A percentile compares a stretch with the other conserved stretches of the same genome.
Conservation (phyloP, 2,888 invertebrate species). For the Oasisia sp. region DNA sequence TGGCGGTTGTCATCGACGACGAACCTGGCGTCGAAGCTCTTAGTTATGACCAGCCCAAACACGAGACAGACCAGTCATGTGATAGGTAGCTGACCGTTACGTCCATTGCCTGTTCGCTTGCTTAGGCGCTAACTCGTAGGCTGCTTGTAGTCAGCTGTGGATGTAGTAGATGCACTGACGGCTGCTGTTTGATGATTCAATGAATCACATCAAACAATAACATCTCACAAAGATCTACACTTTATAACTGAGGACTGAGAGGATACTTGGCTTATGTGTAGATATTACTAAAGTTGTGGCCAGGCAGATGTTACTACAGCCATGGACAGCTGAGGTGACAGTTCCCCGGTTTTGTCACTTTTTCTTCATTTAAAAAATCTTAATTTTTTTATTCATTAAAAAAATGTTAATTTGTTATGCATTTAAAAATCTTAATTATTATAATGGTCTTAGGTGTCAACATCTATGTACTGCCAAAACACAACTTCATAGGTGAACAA, state of each 20-base stretch:
- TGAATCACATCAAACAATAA: not conserved
- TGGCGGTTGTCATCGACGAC: constrained; percentile 4
- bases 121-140: not conserved
- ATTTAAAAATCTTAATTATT: too few relatives aligned
- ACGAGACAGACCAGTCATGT: not conserved
- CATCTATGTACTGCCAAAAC: too few relatives aligned
- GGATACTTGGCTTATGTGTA: not conserved
- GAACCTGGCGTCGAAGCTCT: not conserved
- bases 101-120: not conserved
- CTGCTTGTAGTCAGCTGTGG: not conserved
- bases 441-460: too few relatives aligned
- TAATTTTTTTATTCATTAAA: too few relatives aligned
- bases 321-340: too few relatives aligned
- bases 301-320: not conserved
- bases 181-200: not conserved
- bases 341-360: too few relatives aligned
- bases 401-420: too few relatives aligned
- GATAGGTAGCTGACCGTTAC: not conserved
- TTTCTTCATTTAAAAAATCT: too few relatives aligned
- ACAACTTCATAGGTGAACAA: too few relatives aligned
- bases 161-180: not conserved
- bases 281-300: not conserved
- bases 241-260: not conserved
- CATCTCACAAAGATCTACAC: not conserved
- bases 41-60: not conserved